phyloP scores from a whole-genome alignment of 2,113 vertebrate species.

The Scolopax mira region DNA sequence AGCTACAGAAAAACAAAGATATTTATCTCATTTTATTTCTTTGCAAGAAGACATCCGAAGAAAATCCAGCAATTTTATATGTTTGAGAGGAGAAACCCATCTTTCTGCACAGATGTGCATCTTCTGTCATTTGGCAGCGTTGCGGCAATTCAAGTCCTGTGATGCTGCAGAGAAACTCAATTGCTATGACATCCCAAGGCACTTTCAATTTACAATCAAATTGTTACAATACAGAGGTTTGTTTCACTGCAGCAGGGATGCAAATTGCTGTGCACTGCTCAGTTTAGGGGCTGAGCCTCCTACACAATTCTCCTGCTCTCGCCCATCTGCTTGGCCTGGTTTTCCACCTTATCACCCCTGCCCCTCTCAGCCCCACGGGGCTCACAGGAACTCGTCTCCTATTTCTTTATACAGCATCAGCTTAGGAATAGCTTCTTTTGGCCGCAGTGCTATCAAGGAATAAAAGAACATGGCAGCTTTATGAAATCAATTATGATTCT shows the following conservation, averaged over 20 bases:
- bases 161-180: background rate
- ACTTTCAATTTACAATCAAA: slow-evolving; percentile 35
- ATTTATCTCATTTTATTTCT: background rate
- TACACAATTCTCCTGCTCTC: background rate
- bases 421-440: background rate
- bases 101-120: background rate
- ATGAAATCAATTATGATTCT: background rate
- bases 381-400: background rate
- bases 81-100: background rate
- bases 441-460: too few species aligned
- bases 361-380: background rate
- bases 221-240: background rate
- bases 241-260: background rate
- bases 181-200: slow-evolving; percentile 18
- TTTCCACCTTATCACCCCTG: background rate
- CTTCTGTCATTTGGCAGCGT: background rate
- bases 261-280: background rate
- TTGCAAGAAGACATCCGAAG: background rate
- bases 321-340: background rate
- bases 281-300: background rate
- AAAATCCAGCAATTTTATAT: background rate
- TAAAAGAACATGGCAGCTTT: background rate
- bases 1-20: background rate
- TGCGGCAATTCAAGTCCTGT: background rate
- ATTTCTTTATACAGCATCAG: background rate